Evolutionary conservation across 2,888 invertebrate species (phyloP).

Genomic region (Drosophila nigricruria): DNA sequence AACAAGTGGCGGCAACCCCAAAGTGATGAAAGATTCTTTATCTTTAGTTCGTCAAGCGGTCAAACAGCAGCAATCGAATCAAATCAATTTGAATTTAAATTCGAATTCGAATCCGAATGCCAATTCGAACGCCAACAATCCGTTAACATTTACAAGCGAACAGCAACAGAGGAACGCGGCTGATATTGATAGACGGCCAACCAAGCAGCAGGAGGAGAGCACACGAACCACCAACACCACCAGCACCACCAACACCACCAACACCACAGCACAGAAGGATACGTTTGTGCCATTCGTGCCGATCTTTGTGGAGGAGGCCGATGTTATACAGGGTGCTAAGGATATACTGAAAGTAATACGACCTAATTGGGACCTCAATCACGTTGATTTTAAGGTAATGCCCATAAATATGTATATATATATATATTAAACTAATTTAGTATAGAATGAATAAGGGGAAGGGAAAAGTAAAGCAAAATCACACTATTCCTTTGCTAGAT

Average conservation of each 20-base stretch:
- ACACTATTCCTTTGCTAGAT: no score
- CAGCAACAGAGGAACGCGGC: constrained; percentile 29
- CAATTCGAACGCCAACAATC: constrained; percentile 38
- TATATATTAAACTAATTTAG: no score
- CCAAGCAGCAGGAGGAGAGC: constrained; percentile 41
- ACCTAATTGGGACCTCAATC: constrained; percentile 89
- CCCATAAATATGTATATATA: not conserved
- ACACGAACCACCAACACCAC: constrained; percentile 23
- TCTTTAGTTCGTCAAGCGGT: constrained; percentile 75
- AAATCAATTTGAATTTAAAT: constrained; percentile 39
- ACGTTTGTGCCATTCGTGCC: constrained; percentile 85
- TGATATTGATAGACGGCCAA: constrained; percentile 59
- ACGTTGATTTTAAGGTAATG: constrained; percentile 90
- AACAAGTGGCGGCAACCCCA: constrained; percentile 77
- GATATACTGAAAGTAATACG: constrained; percentile 89
- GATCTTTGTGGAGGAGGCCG: constrained; percentile 88
- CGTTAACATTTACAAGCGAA: constrained; percentile 36
- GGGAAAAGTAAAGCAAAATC: no score
- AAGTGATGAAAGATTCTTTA: constrained; percentile 81
- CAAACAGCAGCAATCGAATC: constrained; percentile 62
- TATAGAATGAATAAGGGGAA: no score
- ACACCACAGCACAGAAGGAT: constrained; percentile 49
- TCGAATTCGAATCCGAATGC: constrained; percentile 22
- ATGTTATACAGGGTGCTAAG: constrained; percentile 89
- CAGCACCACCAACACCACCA: no score